A percentile compares a stretch with the other conserved stretches of the same genome.
Evolutionary conservation across 2,797 vertebrate genomes (phyloP).

Genomic region (Karalla daura): DNA sequence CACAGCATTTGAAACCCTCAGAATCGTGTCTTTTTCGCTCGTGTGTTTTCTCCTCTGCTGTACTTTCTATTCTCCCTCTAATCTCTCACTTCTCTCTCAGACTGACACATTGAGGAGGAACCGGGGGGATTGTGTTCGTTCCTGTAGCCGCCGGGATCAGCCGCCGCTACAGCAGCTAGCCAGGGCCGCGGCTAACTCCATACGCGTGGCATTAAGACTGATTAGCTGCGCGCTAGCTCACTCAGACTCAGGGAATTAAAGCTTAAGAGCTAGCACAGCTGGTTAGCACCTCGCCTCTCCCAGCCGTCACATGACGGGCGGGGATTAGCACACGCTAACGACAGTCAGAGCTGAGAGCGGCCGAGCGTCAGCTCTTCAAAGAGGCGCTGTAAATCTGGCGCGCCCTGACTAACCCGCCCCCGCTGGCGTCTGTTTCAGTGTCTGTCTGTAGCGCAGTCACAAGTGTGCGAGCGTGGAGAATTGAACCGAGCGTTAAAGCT

Average conservation of each 20-base stretch:
- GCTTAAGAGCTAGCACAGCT: slow-evolving; percentile 59
- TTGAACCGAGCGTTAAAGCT: not conserved
- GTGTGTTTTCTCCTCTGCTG: not conserved
- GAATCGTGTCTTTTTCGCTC: too few species aligned
- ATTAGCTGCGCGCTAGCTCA: slow-evolving; percentile 63
- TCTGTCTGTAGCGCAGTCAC: slow-evolving; percentile 5
- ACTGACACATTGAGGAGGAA: slow-evolving; percentile 61
- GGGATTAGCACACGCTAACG: slow-evolving; percentile 61
- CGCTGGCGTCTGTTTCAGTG: not conserved
- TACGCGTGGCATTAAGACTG: slow-evolving; percentile 61
- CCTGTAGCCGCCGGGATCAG: slow-evolving; percentile 62
- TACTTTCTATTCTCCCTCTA: slow-evolving; percentile 18
- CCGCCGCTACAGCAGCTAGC: slow-evolving; percentile 43
- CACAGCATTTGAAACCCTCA: too few species aligned
- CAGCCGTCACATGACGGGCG: slow-evolving; percentile 34
- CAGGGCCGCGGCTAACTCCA: slow-evolving; percentile 50
- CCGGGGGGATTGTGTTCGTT: slow-evolving; percentile 39
- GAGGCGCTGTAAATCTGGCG: slow-evolving; percentile 38
- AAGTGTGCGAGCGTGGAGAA: slow-evolving; percentile 11
- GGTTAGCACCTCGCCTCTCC: slow-evolving; percentile 55
- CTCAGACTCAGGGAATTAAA: slow-evolving; percentile 66
- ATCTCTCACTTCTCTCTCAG: slow-evolving; percentile 51
- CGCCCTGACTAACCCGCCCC: slow-evolving; percentile 33
- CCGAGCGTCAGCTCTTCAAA: slow-evolving; percentile 45
- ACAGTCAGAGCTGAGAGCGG: slow-evolving; percentile 14